These are phyloP conservation scores for Hyperoplus immaculatus DNA, from an alignment of 2,797 vertebrate species.

Conservation along the genomic window DNA sequence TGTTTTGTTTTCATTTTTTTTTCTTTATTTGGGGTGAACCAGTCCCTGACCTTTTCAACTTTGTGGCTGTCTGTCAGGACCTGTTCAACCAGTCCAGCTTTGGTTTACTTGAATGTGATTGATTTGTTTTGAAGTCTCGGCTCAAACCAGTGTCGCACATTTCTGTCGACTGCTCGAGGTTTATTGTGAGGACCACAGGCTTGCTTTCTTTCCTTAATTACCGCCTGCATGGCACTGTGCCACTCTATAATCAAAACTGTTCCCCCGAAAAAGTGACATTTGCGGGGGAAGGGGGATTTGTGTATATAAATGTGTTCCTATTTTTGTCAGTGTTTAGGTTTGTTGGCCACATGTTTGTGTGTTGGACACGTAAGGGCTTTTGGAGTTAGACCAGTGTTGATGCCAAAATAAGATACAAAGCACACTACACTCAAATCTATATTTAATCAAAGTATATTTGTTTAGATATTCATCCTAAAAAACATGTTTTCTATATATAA, in stretches of 20 bases:
- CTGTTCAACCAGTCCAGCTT: constrained; percentile 29
- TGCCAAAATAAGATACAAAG: neutral
- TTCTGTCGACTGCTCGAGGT: constrained; percentile 15
- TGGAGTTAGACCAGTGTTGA: neutral
- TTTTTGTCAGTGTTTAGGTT: constrained; percentile 12
- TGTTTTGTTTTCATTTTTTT: constrained; percentile 6
- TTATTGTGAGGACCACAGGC: constrained; percentile 10
- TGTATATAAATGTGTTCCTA: neutral
- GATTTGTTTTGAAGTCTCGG: constrained; percentile 53
- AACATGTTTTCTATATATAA: too few relatives aligned
- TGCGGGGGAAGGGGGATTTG: neutral
- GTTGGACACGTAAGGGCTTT: constrained; percentile 8
- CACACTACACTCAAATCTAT: neutral
- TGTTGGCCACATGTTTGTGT: constrained; percentile 17
- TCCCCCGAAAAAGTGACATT: neutral
- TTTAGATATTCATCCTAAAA: neutral
- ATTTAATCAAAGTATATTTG: neutral
- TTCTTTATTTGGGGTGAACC: constrained; percentile 30
- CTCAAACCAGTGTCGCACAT: constrained; percentile 20
- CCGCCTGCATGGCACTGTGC: neutral
- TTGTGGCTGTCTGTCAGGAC: constrained; percentile 35
- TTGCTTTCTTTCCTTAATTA: constrained; percentile 16
- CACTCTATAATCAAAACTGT: constrained; percentile 34
- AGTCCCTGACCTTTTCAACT: constrained; percentile 11
- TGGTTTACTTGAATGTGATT: constrained; percentile 52